Percentiles rank a stretch among this genome's conserved stretches.
Conservation (phyloP, 1,140 invertebrate genomes). For the Meloidogyne exigua region DNA sequence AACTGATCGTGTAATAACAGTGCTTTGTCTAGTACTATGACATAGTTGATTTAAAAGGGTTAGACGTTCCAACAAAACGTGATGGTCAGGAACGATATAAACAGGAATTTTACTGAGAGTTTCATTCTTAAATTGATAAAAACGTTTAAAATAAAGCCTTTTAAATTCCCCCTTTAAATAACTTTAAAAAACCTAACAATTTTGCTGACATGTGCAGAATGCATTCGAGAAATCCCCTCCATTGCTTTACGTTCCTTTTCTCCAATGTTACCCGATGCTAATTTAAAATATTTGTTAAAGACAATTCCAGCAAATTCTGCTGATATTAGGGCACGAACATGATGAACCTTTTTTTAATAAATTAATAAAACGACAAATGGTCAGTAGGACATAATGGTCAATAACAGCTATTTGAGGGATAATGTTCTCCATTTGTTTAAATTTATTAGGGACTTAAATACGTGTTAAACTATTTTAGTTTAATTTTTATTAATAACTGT, state of each 20-base stretch:
- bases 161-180: too few relatives aligned
- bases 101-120: constrained; percentile 19
- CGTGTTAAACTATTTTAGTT: too few relatives aligned
- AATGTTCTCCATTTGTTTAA: too few relatives aligned
- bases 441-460: too few relatives aligned
- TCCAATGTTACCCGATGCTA: neutral
- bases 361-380: too few relatives aligned
- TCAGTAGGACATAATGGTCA: too few relatives aligned
- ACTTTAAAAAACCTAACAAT: constrained; percentile 8
- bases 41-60: constrained; percentile 11
- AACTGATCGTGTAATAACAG: constrained; percentile 20
- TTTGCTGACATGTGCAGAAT: constrained; percentile 23
- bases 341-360: neutral
- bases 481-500: too few relatives aligned
- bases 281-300: constrained; percentile 21
- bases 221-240: constrained; percentile 13
- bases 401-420: too few relatives aligned
- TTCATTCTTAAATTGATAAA: constrained; percentile 19
- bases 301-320: neutral
- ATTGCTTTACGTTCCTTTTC: constrained; percentile 22
- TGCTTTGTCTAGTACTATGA: neutral
- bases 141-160: too few relatives aligned
- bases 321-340: neutral
- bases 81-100: constrained; percentile 14
- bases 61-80: constrained; percentile 6